These are phyloP conservation scores for Indri indri DNA, from an alignment of 2,113 vertebrate genomes.

Conservation along the genomic window DNA sequence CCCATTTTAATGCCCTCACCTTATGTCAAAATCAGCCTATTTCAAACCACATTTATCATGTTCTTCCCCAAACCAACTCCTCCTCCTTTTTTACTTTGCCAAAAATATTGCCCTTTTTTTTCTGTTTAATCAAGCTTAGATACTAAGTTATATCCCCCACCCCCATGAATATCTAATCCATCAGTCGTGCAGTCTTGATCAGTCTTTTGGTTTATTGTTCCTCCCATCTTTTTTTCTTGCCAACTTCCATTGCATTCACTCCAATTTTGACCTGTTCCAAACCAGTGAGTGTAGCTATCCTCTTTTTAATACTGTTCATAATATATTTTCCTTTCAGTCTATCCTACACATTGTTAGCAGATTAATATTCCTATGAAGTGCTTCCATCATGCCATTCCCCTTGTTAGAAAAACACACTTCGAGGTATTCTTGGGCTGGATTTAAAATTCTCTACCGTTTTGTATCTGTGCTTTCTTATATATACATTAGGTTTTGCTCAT, in stretches of 20 bases:
- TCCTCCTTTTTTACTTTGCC: constrained; percentile 11
- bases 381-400: not conserved
- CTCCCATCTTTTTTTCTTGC: not conserved
- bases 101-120: not conserved
- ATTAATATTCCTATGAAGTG: not conserved
- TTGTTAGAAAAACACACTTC: constrained; percentile 4
- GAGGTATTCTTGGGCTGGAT: not conserved
- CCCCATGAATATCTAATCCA: not conserved
- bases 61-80: not conserved
- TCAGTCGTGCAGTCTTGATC: not conserved
- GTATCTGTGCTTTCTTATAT: not conserved
- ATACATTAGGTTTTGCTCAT: not conserved
- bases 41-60: not conserved
- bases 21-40: constrained; percentile 9
- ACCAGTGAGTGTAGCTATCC: not conserved
- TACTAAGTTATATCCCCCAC: not conserved
- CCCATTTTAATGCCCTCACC: not conserved
- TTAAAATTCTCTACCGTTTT: not conserved
- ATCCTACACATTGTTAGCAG: not conserved
- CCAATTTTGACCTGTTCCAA: not conserved
- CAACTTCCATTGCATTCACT: not conserved
- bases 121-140: not conserved
- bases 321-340: constrained; percentile 16
- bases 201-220: not conserved
- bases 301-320: not conserved